Evolutionary conservation across 2,888 invertebrate genomes (phyloP).

Genomic region (Limnephilus lunatus): DNA sequence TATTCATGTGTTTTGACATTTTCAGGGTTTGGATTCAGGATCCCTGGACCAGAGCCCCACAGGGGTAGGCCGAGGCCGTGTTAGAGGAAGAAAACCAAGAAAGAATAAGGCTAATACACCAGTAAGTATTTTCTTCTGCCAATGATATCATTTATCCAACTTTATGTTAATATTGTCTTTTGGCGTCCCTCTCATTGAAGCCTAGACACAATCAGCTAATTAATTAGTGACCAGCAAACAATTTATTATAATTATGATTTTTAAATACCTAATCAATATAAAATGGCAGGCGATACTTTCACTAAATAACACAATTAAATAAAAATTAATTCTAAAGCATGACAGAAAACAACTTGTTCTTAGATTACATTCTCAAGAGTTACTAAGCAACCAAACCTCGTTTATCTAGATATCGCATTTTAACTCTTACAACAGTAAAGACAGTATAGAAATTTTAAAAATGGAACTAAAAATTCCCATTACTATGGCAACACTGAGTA

Average conservation of each 20-base stretch:
- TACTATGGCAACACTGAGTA: too few species aligned
- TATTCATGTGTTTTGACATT: constrained; percentile 26
- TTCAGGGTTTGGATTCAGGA: constrained; percentile 75
- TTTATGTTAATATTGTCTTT: background rate
- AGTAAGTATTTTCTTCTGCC: constrained; percentile 68
- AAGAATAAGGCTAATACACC: constrained; percentile 77
- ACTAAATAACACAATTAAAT: too few species aligned
- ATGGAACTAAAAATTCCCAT: too few species aligned
- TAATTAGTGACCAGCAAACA: background rate
- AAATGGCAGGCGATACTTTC: too few species aligned
- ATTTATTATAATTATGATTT: background rate
- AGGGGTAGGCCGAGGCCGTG: constrained; percentile 77
- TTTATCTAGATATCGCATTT: background rate
- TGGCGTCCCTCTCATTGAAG: background rate
- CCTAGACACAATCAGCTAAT: background rate
- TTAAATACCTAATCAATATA: too few species aligned
- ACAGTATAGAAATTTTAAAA: too few species aligned
- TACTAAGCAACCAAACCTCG: too few species aligned
- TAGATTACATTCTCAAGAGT: too few species aligned
- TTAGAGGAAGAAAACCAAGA: constrained; percentile 76
- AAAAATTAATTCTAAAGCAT: too few species aligned
- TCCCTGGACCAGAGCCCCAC: constrained; percentile 83
- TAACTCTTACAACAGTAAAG: too few species aligned
- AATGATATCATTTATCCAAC: background rate
- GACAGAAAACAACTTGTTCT: too few species aligned